Evolutionary conservation across 2,113 vertebrate species (phyloP).

Genomic region (Gambusia holbrooki): DNA sequence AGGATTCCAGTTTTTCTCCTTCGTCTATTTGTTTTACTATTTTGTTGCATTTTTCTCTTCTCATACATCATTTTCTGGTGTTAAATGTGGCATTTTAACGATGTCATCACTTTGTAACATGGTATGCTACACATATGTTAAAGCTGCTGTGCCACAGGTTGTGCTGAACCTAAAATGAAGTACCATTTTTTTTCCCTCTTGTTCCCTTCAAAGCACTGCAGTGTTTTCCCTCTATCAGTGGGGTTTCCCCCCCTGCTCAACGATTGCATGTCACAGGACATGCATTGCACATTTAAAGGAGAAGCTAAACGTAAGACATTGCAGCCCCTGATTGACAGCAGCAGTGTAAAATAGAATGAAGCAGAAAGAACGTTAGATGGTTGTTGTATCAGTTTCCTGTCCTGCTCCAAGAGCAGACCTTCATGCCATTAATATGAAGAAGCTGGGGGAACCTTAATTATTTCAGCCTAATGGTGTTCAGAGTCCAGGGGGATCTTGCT

Average conservation of each 20-base stretch:
- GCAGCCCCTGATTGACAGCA: neutral
- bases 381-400: neutral
- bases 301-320: slow-evolving; percentile 10
- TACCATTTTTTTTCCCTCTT: neutral
- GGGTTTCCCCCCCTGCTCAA: slow-evolving; percentile 54
- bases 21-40: neutral
- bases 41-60: neutral
- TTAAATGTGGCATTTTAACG: neutral
- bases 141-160: slow-evolving; percentile 41
- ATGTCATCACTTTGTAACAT: neutral
- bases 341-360: neutral
- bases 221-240: slow-evolving; percentile 52
- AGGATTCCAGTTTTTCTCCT: slow-evolving; percentile 10
- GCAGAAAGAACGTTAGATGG: neutral
- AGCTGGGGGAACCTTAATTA: neutral
- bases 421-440: slow-evolving; percentile 4
- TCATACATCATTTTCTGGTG: neutral
- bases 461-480: slow-evolving; percentile 12
- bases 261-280: slow-evolving; percentile 58
- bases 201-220: slow-evolving; percentile 52
- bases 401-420: slow-evolving; percentile 3
- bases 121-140: neutral
- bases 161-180: slow-evolving; percentile 8
- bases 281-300: slow-evolving; percentile 21
- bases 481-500: slow-evolving; percentile 8